phyloP scores from a whole-genome alignment of 2,888 invertebrate species.

The Acleris literana region DNA sequence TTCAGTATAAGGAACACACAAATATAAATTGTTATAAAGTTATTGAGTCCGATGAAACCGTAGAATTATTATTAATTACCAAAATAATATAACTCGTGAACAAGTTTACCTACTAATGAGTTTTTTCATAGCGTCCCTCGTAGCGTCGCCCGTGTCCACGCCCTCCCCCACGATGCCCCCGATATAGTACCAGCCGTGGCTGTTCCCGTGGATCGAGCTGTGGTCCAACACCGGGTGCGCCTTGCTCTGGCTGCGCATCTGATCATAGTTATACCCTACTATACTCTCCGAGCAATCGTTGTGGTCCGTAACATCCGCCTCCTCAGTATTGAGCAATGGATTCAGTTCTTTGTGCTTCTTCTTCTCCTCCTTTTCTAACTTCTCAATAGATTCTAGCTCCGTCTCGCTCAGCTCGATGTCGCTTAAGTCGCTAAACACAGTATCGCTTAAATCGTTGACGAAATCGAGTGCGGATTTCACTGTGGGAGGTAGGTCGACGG shows the following conservation, averaged over 20 bases:
- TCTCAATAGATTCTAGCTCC: conserved; percentile 84
- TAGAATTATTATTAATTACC: conserved; percentile 24
- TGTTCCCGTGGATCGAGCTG: conserved; percentile 86
- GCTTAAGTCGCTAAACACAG: conserved; percentile 85
- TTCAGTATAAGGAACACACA: too few relatives aligned
- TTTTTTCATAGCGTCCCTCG: conserved; percentile 88
- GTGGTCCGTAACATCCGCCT: conserved; percentile 54
- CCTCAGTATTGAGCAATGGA: conserved; percentile 63
- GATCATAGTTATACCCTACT: conserved; percentile 73
- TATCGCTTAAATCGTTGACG: conserved; percentile 85
- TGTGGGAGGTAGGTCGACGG: conserved; percentile 68
- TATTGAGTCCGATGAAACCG: too few relatives aligned
- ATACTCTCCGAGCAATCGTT: conserved; percentile 60
- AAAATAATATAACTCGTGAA: conserved; percentile 59
- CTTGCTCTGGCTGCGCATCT: conserved; percentile 78
- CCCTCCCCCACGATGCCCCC: conserved; percentile 90
- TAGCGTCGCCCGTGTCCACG: conserved; percentile 85
- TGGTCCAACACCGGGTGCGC: conserved; percentile 84
- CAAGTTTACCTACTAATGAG: conserved; percentile 90
- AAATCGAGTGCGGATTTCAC: conserved; percentile 85
- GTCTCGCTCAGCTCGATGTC: conserved; percentile 86
- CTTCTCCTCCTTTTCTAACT: conserved; percentile 75
- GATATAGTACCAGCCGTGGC: conserved; percentile 93
- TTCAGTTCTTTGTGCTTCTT: conserved; percentile 73
- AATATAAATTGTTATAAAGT: too few relatives aligned